Evolutionary conservation across 2,888 invertebrate species (phyloP).

Genomic region (Stenichneumon culpator): DNA sequence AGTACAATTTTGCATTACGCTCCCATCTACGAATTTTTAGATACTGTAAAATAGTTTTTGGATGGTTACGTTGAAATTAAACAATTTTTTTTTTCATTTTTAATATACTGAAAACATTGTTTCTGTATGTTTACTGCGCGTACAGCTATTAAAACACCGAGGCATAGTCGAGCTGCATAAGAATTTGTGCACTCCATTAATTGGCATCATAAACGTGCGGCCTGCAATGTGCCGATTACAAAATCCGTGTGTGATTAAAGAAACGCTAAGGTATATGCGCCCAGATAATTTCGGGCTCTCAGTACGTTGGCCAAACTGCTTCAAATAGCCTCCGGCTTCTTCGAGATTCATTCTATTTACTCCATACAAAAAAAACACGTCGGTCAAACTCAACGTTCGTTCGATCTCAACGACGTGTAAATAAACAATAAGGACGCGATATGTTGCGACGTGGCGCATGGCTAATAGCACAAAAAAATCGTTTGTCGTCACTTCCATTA

Average conservation of each 20-base stretch:
- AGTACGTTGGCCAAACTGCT: constrained; percentile 2
- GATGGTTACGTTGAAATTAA: background rate
- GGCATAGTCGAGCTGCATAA: no score
- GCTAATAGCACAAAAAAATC: constrained; percentile 14
- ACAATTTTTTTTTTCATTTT: no score
- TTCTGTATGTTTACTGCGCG: no score
- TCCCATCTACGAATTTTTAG: background rate
- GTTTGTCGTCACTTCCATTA: constrained; percentile 15
- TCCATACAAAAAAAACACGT: background rate
- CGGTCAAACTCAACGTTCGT: background rate
- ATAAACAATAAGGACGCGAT: constrained; percentile 17
- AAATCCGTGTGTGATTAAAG: background rate
- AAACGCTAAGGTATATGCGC: background rate
- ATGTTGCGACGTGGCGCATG: constrained; percentile 32
- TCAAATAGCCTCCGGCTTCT: background rate
- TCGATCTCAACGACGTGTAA: background rate
- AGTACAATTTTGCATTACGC: background rate
- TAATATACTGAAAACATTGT: no score
- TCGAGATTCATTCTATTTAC: background rate
- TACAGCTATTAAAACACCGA: no score
- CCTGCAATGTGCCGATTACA: background rate
- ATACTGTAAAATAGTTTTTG: background rate
- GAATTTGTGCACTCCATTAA: no score
- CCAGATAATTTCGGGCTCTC: background rate
- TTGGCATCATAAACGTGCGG: background rate